Evolutionary conservation across 2,888 invertebrate genomes (phyloP).

Genomic region (Quadroppia sp.): DNA sequence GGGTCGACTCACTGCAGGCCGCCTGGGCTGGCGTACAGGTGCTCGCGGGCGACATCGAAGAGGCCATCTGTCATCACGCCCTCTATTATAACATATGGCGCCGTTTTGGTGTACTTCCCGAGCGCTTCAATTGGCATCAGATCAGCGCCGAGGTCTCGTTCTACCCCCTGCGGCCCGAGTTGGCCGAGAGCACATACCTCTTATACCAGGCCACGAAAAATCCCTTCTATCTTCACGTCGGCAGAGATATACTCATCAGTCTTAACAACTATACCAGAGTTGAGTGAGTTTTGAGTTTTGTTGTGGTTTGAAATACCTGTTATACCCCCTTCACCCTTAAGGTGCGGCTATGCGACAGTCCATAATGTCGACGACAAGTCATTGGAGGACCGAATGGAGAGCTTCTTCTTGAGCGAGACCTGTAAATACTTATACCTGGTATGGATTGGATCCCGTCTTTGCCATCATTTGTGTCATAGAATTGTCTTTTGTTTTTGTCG

Average conservation of each 20-base stretch:
- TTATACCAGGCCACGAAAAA: constrained; percentile 62
- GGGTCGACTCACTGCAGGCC: constrained; percentile 64
- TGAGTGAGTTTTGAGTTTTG: constrained; percentile 51
- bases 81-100: constrained; percentile 63
- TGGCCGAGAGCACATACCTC: constrained; percentile 63
- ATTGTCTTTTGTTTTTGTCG: constrained; percentile 39
- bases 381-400: constrained; percentile 63
- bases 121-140: constrained; percentile 57
- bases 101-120: constrained; percentile 59
- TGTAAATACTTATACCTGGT: constrained; percentile 64
- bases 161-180: constrained; percentile 63
- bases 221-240: constrained; percentile 64
- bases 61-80: constrained; percentile 63
- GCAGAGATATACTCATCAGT: constrained; percentile 59
- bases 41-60: constrained; percentile 62
- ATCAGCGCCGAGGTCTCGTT: constrained; percentile 59
- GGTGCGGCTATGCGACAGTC: constrained; percentile 64
- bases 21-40: constrained; percentile 55
- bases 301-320: background rate
- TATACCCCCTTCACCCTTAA: too few species aligned
- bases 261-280: constrained; percentile 58
- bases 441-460: constrained; percentile 50
- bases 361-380: constrained; percentile 61
- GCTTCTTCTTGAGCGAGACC: constrained; percentile 64
- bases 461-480: too few species aligned